Percentiles rank a stretch among this genome's conserved stretches.
Conservation (phyloP, 1,140 invertebrate species). For the Leptoteleia sp. region DNA sequence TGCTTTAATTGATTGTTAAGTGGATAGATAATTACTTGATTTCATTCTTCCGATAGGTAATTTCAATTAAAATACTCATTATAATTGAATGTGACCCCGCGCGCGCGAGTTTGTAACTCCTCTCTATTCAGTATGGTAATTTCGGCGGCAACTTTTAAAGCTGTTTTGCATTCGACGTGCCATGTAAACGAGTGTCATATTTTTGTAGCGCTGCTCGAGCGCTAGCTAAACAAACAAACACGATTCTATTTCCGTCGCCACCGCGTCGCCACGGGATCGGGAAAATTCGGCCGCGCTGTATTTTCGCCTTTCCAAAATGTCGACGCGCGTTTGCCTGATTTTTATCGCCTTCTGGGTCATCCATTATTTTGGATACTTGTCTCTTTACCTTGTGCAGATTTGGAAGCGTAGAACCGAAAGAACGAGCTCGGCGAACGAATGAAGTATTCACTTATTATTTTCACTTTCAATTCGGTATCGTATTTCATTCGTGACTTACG, state of each 20-base stretch:
- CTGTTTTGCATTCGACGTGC: constrained; percentile 6
- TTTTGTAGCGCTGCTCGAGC: constrained; percentile 31
- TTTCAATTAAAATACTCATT: too few species aligned
- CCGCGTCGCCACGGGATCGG: constrained; percentile 12
- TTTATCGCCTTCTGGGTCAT: constrained; percentile 37
- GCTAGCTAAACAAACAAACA: constrained; percentile 43
- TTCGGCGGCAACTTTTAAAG: constrained; percentile 9
- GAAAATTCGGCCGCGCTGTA: neutral
- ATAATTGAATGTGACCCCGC: too few species aligned
- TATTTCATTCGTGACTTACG: neutral
- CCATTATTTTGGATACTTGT: constrained; percentile 38
- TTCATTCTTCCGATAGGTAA: too few species aligned
- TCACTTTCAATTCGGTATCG: neutral
- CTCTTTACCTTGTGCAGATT: constrained; percentile 26
- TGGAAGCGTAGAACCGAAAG: constrained; percentile 28
- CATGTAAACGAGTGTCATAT: constrained; percentile 8
- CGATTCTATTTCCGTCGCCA: constrained; percentile 29
- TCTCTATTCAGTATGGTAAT: constrained; percentile 6
- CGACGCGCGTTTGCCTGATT: constrained; percentile 8
- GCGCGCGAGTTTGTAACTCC: too few species aligned
- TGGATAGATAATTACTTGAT: too few species aligned
- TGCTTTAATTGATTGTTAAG: too few species aligned
- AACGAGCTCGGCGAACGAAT: neutral
- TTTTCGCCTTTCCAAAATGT: constrained; percentile 25
- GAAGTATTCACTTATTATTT: constrained; percentile 20